Evolutionary conservation across 2,113 vertebrate species (phyloP), one percentile per base, ranked within the genome.

Genomic region (Actenoides hombroni): DNA sequence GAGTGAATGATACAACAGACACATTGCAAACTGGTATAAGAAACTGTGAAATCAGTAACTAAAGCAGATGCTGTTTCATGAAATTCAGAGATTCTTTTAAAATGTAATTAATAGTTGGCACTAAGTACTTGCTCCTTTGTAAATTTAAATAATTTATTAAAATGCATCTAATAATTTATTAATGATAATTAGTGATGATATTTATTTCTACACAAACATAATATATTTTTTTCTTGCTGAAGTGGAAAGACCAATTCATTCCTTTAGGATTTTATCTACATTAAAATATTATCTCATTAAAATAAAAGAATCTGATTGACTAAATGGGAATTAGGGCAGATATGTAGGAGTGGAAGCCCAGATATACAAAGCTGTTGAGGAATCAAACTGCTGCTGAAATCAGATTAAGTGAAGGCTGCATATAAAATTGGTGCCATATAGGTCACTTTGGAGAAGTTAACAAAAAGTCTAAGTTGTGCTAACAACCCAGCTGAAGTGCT

Each of bases 121-220:
- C 35, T 56, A 74, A 73, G 8, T 68, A 78, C 35, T 93, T 83
- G 23, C 12, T 80, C 2, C 26, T 90, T 91, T 78, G 25, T 37
- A 86, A 73, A 39, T 89, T 7, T 83, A 94, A 96, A 91, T 81
- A 46, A 83, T 78, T 71, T 60, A 88, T 53, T 61, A 71, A 74
- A 11, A 83, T 31, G 6, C 4, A 81, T 60, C 56, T 86, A 79
- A 94, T 89, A 82, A 83, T 69, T 76, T 74, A 89, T 78, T 61
- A 53, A 75, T 51, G 2, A 68, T 65, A 68, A 77, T 83, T 83
- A 78, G 11, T 31, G 14, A 48, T 81, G 1, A n/a, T 69, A 29
- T 83, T 85, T 80, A 39, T 86, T 88, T 84, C 67, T 79, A 70
- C 9, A 2, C 21, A 56, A 73, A 61, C 6, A 51, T 48, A 61